These are phyloP conservation scores for Phainopepla nitens DNA, from an alignment of 2,113 vertebrate genomes.

Conservation along the genomic window DNA sequence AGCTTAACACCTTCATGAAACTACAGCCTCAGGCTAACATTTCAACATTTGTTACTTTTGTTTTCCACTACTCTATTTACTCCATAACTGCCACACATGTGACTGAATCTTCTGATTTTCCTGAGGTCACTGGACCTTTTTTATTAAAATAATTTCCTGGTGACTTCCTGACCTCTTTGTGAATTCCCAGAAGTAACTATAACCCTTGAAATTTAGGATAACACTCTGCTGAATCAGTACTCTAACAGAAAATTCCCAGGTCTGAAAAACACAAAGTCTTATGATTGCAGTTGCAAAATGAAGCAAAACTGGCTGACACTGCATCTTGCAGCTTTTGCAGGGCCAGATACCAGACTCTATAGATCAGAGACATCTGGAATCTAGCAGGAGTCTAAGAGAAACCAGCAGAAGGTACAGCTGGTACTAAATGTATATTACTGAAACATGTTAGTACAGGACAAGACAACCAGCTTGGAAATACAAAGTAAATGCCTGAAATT, in stretches of 20 bases:
- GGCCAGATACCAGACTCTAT: background rate
- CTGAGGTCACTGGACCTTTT: background rate
- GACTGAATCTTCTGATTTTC: background rate
- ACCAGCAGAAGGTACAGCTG: background rate
- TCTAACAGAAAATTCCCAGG: background rate
- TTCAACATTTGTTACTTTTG: background rate
- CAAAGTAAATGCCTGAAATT: background rate
- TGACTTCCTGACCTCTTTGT: background rate
- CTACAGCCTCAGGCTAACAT: background rate
- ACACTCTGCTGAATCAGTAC: background rate
- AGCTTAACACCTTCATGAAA: background rate
- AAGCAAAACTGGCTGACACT: background rate
- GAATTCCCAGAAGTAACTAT: conserved; percentile 16
- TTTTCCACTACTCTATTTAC: background rate
- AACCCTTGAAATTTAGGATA: background rate
- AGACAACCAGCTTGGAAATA: background rate
- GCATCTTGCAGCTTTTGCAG: background rate
- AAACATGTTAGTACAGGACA: background rate
- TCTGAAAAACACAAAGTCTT: background rate
- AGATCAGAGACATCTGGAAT: background rate
- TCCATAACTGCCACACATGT: background rate
- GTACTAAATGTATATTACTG: background rate
- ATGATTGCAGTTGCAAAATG: background rate
- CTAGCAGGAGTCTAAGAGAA: background rate
- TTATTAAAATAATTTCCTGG: conserved; percentile 7